Percentiles rank a stretch among this genome's conserved stretches.
Evolutionary conservation across 2,797 vertebrate genomes (phyloP).

Genomic region (Anisognathus igniventris): DNA sequence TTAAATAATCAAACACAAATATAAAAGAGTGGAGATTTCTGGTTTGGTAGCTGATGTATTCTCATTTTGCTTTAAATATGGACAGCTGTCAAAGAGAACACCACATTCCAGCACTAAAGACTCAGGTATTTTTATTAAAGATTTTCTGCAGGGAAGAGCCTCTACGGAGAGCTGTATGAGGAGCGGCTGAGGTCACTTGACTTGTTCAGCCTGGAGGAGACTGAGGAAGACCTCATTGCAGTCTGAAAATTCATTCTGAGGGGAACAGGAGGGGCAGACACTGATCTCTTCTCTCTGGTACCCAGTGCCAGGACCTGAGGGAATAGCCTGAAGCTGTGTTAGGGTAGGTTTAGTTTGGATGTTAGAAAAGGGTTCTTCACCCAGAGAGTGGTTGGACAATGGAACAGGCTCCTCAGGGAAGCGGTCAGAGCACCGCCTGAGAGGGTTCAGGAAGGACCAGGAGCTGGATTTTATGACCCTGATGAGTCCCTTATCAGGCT

Average conservation of each 20-base stretch:
- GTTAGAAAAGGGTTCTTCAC: background rate
- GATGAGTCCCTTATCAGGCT: background rate
- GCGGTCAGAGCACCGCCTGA: background rate
- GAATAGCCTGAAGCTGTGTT: background rate
- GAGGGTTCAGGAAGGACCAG: background rate
- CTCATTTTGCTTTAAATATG: background rate
- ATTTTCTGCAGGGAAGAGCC: background rate
- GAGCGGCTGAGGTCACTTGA: background rate
- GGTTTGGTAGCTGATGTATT: background rate
- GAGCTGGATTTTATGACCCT: background rate
- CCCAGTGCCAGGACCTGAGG: background rate
- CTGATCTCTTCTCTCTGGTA: background rate
- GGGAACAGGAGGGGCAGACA: background rate
- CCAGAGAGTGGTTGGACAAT: rapidly evolving
- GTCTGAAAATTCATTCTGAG: background rate
- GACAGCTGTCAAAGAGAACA: background rate
- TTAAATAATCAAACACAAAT: background rate
- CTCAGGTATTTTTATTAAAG: background rate
- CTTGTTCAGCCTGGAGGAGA: background rate
- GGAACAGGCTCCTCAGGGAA: background rate
- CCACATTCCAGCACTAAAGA: background rate
- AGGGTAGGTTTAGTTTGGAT: background rate
- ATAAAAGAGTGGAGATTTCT: background rate
- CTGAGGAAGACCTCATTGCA: background rate
- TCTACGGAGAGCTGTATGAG: background rate